Conservation (phyloP, 2,797 vertebrate genomes). For the Neomorphus geoffroyi region DNA sequence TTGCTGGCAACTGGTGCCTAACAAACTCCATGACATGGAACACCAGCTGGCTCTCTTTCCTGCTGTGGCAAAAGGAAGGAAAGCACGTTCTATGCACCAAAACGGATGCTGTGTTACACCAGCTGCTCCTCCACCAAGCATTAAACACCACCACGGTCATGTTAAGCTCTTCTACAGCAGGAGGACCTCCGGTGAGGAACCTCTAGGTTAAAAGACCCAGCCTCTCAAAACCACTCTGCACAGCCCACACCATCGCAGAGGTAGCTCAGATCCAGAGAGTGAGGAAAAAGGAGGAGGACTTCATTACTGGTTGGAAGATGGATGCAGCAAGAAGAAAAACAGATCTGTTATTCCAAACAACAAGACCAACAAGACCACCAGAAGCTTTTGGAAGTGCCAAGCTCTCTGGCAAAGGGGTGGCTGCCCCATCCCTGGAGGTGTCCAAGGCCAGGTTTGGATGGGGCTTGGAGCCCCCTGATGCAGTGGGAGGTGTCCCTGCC, state of each 20-base stretch:
- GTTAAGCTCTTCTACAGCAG: not conserved
- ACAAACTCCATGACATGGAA: not conserved
- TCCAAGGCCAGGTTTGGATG: no score
- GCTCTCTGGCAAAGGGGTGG: not conserved
- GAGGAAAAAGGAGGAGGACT: not conserved
- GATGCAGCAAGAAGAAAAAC: not conserved
- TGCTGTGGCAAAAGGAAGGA: not conserved
- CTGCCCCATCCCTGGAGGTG: no score
- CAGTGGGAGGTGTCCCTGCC: no score
- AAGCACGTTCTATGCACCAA: rapidly evolving
- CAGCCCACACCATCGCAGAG: not conserved
- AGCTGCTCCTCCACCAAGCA: not conserved
- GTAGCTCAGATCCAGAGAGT: not conserved
- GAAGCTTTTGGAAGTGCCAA: not conserved
- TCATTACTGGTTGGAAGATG: not conserved
- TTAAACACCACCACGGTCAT: rapidly evolving
- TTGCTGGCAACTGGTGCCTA: rapidly evolving
- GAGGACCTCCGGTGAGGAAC: not conserved
- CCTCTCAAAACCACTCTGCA: not conserved
- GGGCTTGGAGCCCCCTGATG: no score
- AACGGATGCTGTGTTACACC: not conserved
- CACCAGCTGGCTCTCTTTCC: rapidly evolving
- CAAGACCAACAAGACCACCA: not conserved
- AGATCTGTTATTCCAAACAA: not conserved
- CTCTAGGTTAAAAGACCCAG: not conserved